Percentiles rank a stretch among this genome's conserved stretches.
Evolutionary conservation across 1,140 invertebrate species (phyloP).

Genomic region (Ptiloglossa arizonensis): DNA sequence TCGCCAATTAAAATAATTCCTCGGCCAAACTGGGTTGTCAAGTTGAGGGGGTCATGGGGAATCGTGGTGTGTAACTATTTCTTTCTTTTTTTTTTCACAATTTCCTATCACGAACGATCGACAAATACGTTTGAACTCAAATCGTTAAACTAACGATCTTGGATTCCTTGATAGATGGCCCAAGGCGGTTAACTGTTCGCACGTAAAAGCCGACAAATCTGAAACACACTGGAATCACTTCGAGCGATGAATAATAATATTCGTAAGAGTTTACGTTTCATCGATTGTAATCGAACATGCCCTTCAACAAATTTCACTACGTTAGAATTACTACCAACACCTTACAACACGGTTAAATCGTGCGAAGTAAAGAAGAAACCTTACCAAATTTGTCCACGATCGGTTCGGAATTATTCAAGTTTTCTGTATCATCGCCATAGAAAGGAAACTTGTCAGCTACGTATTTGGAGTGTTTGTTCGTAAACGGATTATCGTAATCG

Average conservation of each 20-base stretch:
- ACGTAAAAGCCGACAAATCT: not conserved
- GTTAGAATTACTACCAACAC: no score
- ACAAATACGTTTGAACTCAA: no score
- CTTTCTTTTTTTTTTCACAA: not conserved
- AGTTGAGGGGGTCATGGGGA: not conserved
- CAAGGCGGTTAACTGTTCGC: not conserved
- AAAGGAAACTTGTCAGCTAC: not conserved
- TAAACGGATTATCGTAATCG: not conserved
- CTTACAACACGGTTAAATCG: no score
- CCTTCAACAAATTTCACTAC: no score
- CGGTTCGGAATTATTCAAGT: not conserved
- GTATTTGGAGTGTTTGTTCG: not conserved
- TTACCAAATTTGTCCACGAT: not conserved
- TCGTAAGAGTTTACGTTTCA: no score
- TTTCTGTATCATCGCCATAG: not conserved
- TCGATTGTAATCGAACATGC: no score
- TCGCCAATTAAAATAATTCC: slow-evolving; percentile 21
- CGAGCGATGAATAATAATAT: no score
- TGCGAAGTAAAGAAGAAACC: not conserved
- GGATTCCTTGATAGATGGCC: not conserved
- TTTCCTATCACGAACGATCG: not conserved
- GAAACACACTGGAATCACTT: no score
- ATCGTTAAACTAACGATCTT: slow-evolving; percentile 16
- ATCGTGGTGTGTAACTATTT: not conserved
- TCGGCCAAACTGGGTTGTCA: not conserved